Base-by-base conservation (phyloP, 2,113 vertebrate genomes). In the Nyctibius bracteatus region DNA sequence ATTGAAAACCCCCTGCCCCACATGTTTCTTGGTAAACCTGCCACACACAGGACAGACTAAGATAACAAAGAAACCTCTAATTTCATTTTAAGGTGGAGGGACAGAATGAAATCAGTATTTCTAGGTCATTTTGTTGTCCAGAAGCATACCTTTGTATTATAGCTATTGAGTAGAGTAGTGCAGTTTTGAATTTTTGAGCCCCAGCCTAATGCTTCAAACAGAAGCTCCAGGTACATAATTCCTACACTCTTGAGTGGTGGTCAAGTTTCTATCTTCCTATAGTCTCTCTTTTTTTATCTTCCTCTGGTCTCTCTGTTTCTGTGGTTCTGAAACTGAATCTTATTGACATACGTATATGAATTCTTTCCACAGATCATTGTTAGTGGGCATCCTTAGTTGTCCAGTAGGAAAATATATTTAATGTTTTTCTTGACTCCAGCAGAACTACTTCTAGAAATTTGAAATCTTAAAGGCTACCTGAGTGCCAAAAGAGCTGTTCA, bases 1-100 rank as follows among this genome's bases (percentile, higher is more conserved):
- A 25, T 17, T 12, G 33, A 57, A 15, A 12, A 30, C 31, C 25
- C 6, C 7, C 5, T 3, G 3, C 3, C 17, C 5, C 12, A 12
- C 4, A 31, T 12, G 13, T 58, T 51, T 73, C 37, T 41, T 66
- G 25, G 43, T 88, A 88, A 58, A 58, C 37, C 51, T 31, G 22
- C 14, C 16, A 30, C n/a, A 17, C 3, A 8, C 4, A 75, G 28
- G 28, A 25, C 39, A 82, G 23, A 8, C 18, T 15, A 59, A 82
- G n/a, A 25, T 54, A 52, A 68, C 10, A 6, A 44, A 16, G 59
- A 37, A 39, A 39, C 2, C 7, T 27, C 28, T 23, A 30, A 21
- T 61, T 74, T 82, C 7, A 47, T 31, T 24, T 68, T 61, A 90
- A 61, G 10, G 20, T 41, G 14, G 22, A 58, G 20, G 6, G 18